Evolutionary conservation across 2,113 vertebrate species (phyloP).

Genomic region (Heterochromis multidens): DNA sequence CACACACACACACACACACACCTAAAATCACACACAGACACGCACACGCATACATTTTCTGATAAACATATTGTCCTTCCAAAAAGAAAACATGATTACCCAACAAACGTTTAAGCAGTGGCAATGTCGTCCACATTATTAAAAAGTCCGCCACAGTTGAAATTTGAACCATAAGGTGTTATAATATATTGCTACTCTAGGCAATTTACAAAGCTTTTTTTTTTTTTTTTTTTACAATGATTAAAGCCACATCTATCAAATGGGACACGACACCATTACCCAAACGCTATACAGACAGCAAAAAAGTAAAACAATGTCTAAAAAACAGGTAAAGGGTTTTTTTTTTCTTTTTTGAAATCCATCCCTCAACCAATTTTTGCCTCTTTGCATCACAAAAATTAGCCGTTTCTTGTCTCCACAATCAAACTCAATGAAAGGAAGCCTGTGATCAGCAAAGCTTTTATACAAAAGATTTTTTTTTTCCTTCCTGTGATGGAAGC

Average conservation of each 20-base stretch:
- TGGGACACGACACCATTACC: slow-evolving; percentile 93
- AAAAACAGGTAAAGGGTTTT: slow-evolving; percentile 57
- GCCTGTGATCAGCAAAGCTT: slow-evolving; percentile 68
- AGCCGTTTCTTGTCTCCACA: slow-evolving; percentile 51
- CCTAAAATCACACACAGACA: slow-evolving; percentile 2
- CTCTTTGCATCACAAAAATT: slow-evolving; percentile 62
- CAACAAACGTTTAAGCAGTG: slow-evolving; percentile 85
- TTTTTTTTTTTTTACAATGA: slow-evolving; percentile 81
- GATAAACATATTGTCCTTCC: slow-evolving; percentile 84
- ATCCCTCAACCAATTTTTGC: slow-evolving; percentile 28
- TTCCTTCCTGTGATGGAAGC: slow-evolving; percentile 58
- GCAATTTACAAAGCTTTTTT: slow-evolving; percentile 91
- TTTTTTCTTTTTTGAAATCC: background rate
- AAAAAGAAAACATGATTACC: slow-evolving; percentile 81
- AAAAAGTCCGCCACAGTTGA: slow-evolving; percentile 87
- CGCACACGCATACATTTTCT: slow-evolving; percentile 26
- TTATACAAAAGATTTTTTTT: slow-evolving; percentile 48
- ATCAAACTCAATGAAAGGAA: slow-evolving; percentile 63
- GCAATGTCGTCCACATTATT: slow-evolving; percentile 87
- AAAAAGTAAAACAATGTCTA: slow-evolving; percentile 51
- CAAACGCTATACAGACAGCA: slow-evolving; percentile 80
- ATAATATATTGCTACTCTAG: slow-evolving; percentile 97
- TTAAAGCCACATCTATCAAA: slow-evolving; percentile 94
- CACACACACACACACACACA: slow-evolving; percentile 31
- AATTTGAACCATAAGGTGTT: slow-evolving; percentile 89